These are phyloP conservation scores for Heterotilapia buettikoferi DNA, from an alignment of 2,113 vertebrate genomes.

Conservation along the genomic window DNA sequence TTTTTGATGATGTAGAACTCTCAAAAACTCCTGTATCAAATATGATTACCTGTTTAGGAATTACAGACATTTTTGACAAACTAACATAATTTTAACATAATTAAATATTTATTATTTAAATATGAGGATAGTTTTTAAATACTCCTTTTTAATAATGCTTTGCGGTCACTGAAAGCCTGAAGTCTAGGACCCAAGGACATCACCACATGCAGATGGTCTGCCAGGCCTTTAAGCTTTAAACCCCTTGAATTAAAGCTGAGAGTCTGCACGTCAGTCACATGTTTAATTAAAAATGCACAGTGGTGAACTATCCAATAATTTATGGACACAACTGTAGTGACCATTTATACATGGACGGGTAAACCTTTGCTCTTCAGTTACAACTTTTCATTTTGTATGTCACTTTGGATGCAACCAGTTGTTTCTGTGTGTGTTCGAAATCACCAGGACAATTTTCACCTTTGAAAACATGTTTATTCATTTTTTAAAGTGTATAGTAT, in stretches of 20 bases:
- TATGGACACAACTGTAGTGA: background rate
- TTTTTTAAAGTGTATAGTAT: constrained; percentile 75
- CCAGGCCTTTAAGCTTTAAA: background rate
- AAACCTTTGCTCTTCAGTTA: background rate
- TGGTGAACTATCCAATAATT: background rate
- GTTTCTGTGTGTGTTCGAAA: background rate
- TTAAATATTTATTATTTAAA: background rate
- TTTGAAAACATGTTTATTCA: constrained; percentile 71
- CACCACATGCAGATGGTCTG: background rate
- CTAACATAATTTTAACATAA: background rate
- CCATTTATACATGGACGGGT: background rate
- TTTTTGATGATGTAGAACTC: accelerated
- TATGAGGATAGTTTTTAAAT: background rate
- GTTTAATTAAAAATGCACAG: background rate
- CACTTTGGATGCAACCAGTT: background rate
- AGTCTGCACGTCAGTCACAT: background rate
- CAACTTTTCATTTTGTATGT: background rate
- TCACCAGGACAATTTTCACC: background rate
- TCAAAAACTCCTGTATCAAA: background rate
- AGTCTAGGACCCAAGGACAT: accelerated
- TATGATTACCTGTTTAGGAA: background rate
- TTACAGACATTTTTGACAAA: background rate
- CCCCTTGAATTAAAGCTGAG: background rate
- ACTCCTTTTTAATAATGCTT: background rate
- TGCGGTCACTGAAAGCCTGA: accelerated